Evolutionary conservation across 2,113 vertebrate species (phyloP).

Genomic region (Thomomys bottae): DNA sequence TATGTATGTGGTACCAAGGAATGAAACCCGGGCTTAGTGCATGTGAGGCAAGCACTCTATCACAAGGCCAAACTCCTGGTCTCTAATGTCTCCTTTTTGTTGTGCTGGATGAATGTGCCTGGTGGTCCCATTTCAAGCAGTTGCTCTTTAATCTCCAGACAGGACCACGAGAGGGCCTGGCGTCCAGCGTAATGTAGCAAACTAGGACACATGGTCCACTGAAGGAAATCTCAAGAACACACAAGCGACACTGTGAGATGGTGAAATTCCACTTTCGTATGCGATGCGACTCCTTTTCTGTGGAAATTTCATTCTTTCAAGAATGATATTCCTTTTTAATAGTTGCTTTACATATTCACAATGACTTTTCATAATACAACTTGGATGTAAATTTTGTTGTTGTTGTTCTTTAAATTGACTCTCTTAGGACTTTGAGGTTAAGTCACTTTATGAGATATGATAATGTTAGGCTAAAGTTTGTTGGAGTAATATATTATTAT

Average conservation of each 20-base stretch:
- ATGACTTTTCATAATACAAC: neutral
- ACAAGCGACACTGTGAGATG: neutral
- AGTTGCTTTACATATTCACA: neutral
- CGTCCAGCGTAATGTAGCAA: neutral
- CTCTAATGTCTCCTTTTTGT: slow-evolving; percentile 53
- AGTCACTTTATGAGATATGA: neutral
- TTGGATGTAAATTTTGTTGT: slow-evolving; percentile 40
- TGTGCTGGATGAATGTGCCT: slow-evolving; percentile 56
- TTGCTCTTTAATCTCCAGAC: slow-evolving; percentile 50
- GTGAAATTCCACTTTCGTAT: neutral
- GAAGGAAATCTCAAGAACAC: neutral
- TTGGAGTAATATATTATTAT: no score
- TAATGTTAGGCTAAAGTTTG: neutral
- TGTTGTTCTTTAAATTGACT: neutral
- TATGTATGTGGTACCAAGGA: no score
- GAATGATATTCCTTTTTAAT: slow-evolving; percentile 23
- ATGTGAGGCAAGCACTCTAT: no score
- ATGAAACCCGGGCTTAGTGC: no score
- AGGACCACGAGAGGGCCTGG: neutral
- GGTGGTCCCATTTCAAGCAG: slow-evolving; percentile 37
- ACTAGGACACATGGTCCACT: neutral
- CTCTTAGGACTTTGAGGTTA: neutral
- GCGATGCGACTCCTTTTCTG: slow-evolving; percentile 15
- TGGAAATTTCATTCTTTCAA: neutral
- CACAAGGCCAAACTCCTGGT: no score